phyloP scores from a whole-genome alignment of 37 sponge, comb jelly and placozoan species.

The Axinella damicornis region DNA sequence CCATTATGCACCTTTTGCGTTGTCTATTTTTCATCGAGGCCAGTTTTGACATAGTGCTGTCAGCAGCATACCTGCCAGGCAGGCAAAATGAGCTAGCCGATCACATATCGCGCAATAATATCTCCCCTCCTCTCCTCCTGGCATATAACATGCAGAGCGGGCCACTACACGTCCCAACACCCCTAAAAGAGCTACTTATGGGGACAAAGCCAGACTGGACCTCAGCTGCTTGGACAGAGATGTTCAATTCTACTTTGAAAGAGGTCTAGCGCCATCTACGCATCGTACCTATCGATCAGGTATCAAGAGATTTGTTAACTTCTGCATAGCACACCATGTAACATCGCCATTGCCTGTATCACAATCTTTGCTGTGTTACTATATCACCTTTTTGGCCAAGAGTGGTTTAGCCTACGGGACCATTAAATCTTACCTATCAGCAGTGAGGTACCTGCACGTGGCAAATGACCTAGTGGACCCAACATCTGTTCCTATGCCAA shows the following conservation, averaged over 20 bases:
- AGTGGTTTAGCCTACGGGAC: background rate
- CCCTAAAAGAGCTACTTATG: background rate
- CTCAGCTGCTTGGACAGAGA: constrained; percentile 12
- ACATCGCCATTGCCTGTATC: constrained; percentile 13
- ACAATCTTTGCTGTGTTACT: constrained; percentile 16
- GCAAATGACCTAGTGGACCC: background rate
- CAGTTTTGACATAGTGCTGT: background rate
- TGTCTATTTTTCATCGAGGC: constrained; percentile 44
- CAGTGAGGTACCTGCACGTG: constrained; percentile 31
- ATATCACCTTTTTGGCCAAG: background rate
- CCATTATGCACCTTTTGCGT: constrained; percentile 56
- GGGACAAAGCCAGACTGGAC: constrained; percentile 41
- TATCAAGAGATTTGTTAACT: background rate
- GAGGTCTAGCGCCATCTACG: constrained; percentile 8
- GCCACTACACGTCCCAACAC: background rate
- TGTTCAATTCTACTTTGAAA: constrained; percentile 33
- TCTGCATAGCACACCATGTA: constrained; percentile 18
- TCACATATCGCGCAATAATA: constrained; percentile 40
- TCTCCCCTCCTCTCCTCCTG: constrained; percentile 17
- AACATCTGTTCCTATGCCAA: too few species aligned
- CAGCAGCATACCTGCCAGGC: constrained; percentile 46
- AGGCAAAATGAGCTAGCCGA: constrained; percentile 44
- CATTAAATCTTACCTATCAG: constrained; percentile 53
- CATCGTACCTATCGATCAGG: background rate
- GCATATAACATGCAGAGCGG: background rate